A percentile compares a stretch with the other conserved stretches of the same genome.
Evolutionary conservation across 2,888 invertebrate genomes (phyloP).

Genomic region (Candidula unifasciata): DNA sequence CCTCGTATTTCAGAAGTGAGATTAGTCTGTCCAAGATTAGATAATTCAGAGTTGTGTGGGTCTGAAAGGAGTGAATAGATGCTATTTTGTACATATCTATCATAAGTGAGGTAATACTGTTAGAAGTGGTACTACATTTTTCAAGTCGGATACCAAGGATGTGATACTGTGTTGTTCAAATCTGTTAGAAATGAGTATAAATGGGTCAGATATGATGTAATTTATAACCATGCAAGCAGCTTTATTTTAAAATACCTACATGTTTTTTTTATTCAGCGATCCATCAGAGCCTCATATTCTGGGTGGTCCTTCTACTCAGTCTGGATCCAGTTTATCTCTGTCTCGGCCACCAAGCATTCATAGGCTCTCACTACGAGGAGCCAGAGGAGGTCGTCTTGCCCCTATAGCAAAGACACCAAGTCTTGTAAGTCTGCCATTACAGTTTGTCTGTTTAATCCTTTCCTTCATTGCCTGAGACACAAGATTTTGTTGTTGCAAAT

Average conservation of each 20-base stretch:
- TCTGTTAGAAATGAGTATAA: not conserved
- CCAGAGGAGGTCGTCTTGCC: conserved; percentile 55
- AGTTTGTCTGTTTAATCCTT: too few relatives aligned
- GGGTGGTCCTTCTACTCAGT: conserved; percentile 54
- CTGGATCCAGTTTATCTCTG: conserved; percentile 58
- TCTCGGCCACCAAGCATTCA: conserved; percentile 41
- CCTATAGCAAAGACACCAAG: conserved; percentile 65
- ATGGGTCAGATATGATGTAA: not conserved
- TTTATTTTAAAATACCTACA: not conserved
- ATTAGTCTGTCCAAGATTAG: too few relatives aligned
- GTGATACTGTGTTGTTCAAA: too few relatives aligned
- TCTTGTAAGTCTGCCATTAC: conserved; percentile 58
- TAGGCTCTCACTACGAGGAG: not conserved
- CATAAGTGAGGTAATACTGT: too few relatives aligned
- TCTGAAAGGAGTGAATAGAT: too few relatives aligned
- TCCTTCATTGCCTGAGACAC: too few relatives aligned
- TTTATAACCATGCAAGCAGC: not conserved
- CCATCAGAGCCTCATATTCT: conserved; percentile 57
- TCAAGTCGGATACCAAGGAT: too few relatives aligned
- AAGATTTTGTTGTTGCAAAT: too few relatives aligned
- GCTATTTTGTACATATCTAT: too few relatives aligned
- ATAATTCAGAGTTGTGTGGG: too few relatives aligned
- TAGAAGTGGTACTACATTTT: too few relatives aligned
- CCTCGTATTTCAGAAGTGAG: too few relatives aligned
- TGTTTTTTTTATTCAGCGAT: conserved; percentile 57